Percentiles rank a stretch among this genome's conserved stretches.
Evolutionary conservation across 2,113 vertebrate species (phyloP).

Genomic region (Megaceryle torquata): DNA sequence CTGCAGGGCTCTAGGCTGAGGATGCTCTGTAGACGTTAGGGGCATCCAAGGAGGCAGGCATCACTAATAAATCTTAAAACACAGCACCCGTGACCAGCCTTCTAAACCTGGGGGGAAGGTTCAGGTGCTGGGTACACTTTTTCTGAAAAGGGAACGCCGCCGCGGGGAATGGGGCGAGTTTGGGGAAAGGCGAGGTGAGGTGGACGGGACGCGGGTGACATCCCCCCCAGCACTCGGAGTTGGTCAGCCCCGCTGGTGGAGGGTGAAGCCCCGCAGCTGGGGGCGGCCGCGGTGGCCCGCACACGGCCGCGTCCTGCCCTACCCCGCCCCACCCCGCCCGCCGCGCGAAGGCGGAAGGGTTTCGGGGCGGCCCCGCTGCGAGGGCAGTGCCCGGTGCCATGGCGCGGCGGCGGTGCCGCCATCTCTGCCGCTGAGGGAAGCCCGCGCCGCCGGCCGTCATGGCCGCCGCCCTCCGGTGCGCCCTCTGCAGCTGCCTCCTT

Average conservation of each 20-base stretch:
- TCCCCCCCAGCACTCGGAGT: neutral
- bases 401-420: neutral
- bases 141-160: too few relatives aligned
- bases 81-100: rapidly evolving
- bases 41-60: neutral
- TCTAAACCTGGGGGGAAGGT: too few relatives aligned
- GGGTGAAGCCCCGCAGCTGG: neutral
- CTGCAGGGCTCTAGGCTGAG: too few relatives aligned
- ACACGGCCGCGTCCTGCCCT: neutral
- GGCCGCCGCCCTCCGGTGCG: neutral
- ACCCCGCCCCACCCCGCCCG: neutral
- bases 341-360: neutral
- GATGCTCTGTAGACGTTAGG: rapidly evolving
- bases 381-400: neutral
- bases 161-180: neutral
- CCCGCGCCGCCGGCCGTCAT: neutral
- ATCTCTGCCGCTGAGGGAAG: neutral
- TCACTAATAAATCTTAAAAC: rapidly evolving
- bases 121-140: rapidly evolving
- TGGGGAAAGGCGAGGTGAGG: rapidly evolving
- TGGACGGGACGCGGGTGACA: neutral
- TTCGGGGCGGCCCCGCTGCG: neutral
- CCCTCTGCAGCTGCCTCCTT: neutral
- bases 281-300: neutral
- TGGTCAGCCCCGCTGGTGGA: too few relatives aligned